Evolutionary conservation across 2,113 vertebrate genomes (phyloP).

Genomic region (Odocoileus virginianus): DNA sequence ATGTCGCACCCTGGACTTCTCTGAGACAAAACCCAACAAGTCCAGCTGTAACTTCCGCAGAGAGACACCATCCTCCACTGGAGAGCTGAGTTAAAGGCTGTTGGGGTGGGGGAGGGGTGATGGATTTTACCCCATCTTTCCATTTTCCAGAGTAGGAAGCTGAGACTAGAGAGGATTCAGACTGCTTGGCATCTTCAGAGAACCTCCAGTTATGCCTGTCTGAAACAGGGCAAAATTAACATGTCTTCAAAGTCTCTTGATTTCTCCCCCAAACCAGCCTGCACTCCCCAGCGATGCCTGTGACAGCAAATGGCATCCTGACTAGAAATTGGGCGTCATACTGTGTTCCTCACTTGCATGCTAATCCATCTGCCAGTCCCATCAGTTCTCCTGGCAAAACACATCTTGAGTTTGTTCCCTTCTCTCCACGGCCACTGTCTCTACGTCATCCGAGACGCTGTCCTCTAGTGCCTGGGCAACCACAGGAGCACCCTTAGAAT

Average conservation of each 20-base stretch:
- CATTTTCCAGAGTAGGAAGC: background rate
- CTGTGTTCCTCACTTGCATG: background rate
- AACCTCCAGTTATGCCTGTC: background rate
- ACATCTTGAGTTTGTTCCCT: background rate
- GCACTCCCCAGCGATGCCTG: background rate
- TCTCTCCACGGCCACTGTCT: background rate
- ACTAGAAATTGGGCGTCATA: background rate
- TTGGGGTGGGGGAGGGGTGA: fast-evolving
- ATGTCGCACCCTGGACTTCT: background rate
- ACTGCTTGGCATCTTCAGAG: background rate
- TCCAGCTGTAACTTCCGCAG: background rate
- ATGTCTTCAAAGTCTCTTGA: background rate
- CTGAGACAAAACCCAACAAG: background rate
- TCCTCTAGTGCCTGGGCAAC: no score
- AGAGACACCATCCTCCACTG: background rate
- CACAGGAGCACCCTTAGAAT: background rate
- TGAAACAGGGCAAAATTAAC: background rate
- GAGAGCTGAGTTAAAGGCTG: background rate
- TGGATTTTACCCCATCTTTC: background rate
- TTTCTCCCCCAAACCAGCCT: background rate
- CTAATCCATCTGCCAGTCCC: no score
- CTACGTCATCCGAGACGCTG: background rate
- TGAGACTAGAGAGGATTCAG: background rate
- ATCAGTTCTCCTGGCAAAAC: background rate
- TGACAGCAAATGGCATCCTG: background rate